phyloP scores from a whole-genome alignment of 2,113 vertebrate genomes.

The Meles meles region DNA sequence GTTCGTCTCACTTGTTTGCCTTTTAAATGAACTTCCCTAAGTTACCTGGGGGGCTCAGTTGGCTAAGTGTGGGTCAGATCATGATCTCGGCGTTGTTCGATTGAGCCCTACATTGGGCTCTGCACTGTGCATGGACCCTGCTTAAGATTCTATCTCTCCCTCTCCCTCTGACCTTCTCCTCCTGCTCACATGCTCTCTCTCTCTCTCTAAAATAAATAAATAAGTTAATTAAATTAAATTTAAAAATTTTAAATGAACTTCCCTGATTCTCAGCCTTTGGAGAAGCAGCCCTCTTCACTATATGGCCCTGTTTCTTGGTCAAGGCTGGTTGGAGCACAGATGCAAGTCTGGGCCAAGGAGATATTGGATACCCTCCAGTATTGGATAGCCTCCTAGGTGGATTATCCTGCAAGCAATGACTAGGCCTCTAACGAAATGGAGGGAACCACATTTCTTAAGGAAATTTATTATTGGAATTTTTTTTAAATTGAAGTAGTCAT shows the following conservation, averaged over 20 bases:
- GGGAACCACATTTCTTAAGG: background rate
- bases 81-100: background rate
- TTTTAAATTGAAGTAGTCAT: background rate
- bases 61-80: background rate
- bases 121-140: background rate
- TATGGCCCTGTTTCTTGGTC: background rate
- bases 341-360: background rate
- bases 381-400: background rate
- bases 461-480: background rate
- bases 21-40: background rate
- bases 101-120: background rate
- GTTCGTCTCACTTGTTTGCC: background rate
- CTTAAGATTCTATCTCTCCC: background rate
- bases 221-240: background rate
- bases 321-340: background rate
- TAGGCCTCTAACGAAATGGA: background rate
- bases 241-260: background rate
- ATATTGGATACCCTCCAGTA: background rate
- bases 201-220: background rate
- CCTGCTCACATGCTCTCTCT: background rate
- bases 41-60: background rate
- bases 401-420: background rate
- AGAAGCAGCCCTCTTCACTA: background rate
- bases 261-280: background rate
- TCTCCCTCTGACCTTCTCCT: background rate